Evolutionary conservation across 2,113 vertebrate genomes (phyloP).

Genomic region (Raphicerus campestris): DNA sequence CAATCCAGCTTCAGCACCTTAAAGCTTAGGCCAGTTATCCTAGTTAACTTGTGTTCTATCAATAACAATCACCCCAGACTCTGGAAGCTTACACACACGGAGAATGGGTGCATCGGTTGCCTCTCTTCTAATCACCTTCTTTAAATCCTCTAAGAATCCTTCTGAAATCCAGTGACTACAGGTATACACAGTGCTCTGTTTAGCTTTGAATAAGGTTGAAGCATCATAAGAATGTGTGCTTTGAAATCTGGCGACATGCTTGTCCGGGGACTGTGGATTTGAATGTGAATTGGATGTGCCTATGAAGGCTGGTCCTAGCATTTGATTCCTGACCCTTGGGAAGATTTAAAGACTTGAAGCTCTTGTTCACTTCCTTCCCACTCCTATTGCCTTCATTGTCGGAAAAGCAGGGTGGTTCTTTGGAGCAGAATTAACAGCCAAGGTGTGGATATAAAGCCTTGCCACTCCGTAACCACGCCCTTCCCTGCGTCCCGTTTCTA

Average conservation of each 20-base stretch:
- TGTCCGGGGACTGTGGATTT: not conserved
- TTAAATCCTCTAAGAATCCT: not conserved
- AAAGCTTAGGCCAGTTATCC: not conserved
- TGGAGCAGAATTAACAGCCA: not conserved
- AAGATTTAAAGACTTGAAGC: not conserved
- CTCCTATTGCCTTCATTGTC: not conserved
- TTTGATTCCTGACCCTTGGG: not conserved
- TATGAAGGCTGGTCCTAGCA: not conserved
- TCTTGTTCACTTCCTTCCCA: not conserved
- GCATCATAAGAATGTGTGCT: not conserved
- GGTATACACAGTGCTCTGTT: not conserved
- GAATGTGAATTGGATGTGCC: not conserved
- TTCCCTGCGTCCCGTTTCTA: rapidly evolving
- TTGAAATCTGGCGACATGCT: not conserved
- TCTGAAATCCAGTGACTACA: not conserved
- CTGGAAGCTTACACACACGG: not conserved
- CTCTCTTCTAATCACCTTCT: not conserved
- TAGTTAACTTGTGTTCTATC: not conserved
- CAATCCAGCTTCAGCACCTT: not conserved
- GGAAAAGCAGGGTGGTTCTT: not conserved
- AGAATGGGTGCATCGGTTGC: not conserved
- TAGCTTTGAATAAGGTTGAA: not conserved
- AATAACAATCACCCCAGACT: not conserved
- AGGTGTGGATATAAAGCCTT: not conserved
- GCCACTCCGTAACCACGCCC: not conserved